Conservation (phyloP, 2,113 vertebrate species). For the Sakesphorus luctuosus region DNA sequence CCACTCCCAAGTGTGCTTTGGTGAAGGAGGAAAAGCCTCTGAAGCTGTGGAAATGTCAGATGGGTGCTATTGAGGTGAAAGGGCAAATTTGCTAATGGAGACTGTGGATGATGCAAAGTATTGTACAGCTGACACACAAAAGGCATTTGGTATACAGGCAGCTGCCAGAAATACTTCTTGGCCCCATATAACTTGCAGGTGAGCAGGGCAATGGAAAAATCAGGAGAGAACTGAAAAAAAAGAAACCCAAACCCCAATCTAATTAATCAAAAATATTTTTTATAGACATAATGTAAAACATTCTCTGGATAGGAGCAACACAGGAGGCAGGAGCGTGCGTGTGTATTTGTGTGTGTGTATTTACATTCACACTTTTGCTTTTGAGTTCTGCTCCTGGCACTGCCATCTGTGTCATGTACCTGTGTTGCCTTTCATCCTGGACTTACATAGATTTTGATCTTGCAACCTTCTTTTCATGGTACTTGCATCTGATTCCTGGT, state of each 20-base stretch:
- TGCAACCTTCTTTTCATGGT: not conserved
- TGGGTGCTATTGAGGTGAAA: not conserved
- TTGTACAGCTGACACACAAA: not conserved
- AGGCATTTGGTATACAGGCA: not conserved
- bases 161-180: conserved; percentile 18
- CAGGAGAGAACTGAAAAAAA: not conserved
- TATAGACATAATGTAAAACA: not conserved
- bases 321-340: fast-evolving
- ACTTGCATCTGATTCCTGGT: not conserved
- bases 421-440: not conserved
- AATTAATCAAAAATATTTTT: not conserved
- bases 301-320: not conserved
- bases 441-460: not conserved
- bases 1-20: not conserved
- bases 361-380: not conserved
- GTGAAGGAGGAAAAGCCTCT: not conserved
- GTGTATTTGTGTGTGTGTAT: not conserved
- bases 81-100: not conserved
- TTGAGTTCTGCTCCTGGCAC: not conserved
- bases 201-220: not conserved
- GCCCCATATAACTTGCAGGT: not conserved
- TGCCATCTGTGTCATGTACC: not conserved
- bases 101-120: not conserved
- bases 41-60: not conserved
- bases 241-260: not conserved